Evolutionary conservation across 23 tunicate genomes (phyloP).

Genomic region (Oikopleura albicans): DNA sequence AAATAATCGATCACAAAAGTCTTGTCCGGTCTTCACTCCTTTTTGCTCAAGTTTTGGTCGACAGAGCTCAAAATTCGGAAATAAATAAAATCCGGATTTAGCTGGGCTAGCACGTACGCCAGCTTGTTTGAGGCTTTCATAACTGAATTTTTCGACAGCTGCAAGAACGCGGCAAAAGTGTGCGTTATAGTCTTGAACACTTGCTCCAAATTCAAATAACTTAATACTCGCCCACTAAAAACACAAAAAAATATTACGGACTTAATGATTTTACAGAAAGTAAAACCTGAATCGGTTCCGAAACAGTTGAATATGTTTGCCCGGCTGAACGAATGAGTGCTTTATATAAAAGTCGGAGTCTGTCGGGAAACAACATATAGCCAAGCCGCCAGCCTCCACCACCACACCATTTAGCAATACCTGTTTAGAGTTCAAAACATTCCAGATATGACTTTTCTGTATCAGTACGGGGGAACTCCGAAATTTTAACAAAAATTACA

Average conservation of each 20-base stretch:
- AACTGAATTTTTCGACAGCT: too few relatives aligned
- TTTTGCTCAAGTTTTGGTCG: slow-evolving; percentile 22
- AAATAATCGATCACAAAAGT: slow-evolving; percentile 44
- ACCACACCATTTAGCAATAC: slow-evolving; percentile 93
- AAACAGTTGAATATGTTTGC: background rate
- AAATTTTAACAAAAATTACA: too few relatives aligned
- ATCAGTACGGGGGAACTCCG: too few relatives aligned
- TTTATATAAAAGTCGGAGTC: slow-evolving; percentile 19
- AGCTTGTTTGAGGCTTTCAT: too few relatives aligned
- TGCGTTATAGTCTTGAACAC: slow-evolving; percentile 20
- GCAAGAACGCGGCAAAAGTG: slow-evolving; percentile 45
- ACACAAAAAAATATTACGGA: slow-evolving; percentile 10
- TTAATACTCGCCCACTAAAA: slow-evolving; percentile 13
- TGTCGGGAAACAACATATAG: slow-evolving; percentile 41
- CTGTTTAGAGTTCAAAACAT: slow-evolving; percentile 18
- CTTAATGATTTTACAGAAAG: background rate
- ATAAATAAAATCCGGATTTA: slow-evolving; percentile 35
- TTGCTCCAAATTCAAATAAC: slow-evolving; percentile 33
- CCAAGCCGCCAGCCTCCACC: slow-evolving; percentile 99
- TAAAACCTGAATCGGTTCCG: background rate
- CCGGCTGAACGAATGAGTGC: background rate
- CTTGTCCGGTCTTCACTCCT: slow-evolving; percentile 39
- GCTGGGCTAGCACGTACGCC: too few relatives aligned
- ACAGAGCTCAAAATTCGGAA: slow-evolving; percentile 65
- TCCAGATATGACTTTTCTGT: too few relatives aligned